Evolutionary conservation across 1,140 invertebrate genomes (phyloP).

Genomic region (Ganaspis sp.): DNA sequence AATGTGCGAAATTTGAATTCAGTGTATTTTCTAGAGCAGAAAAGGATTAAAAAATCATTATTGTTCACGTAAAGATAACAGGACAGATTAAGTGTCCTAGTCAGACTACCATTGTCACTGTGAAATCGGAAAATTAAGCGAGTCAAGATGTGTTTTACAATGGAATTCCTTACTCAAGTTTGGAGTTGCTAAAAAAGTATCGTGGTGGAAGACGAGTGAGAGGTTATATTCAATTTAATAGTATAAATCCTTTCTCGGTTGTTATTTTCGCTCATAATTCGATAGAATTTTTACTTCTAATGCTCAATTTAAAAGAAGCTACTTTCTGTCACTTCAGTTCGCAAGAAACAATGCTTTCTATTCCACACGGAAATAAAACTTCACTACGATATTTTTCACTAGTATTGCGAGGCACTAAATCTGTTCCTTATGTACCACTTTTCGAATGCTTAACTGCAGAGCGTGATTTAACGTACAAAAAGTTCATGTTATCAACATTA

Average conservation of each 20-base stretch:
- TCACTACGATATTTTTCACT: neutral
- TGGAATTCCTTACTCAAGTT: no score
- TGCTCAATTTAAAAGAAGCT: neutral
- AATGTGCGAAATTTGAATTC: no score
- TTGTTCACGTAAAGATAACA: no score
- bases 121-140: no score
- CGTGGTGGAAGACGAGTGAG: neutral
- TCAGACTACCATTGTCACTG: no score
- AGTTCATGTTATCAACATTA: neutral
- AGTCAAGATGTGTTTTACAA: no score
- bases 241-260: neutral
- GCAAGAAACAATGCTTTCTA: neutral
- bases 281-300: neutral
- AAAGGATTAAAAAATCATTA: no score
- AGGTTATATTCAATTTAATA: neutral
- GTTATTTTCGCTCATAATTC: neutral
- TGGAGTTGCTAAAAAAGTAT: neutral
- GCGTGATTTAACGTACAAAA: neutral
- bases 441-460: no score
- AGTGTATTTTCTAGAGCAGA: no score
- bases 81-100: no score
- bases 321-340: neutral
- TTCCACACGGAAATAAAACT: neutral
- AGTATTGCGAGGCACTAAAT: neutral
- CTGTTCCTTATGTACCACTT: neutral